phyloP scores from a whole-genome alignment of 2,888 invertebrate species.

The Marasmarcha lunaedactyla region DNA sequence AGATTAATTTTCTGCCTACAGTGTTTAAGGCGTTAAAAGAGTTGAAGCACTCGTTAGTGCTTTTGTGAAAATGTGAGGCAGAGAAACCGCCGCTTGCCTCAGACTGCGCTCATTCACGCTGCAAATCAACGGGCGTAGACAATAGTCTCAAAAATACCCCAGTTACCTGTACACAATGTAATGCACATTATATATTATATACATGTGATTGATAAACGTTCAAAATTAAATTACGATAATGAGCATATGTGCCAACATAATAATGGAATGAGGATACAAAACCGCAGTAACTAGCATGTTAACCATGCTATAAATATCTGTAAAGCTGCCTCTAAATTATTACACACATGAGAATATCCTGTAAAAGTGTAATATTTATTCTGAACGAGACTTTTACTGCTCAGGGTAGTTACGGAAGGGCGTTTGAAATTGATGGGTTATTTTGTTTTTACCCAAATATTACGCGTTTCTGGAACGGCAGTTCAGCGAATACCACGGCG shows the following conservation, averaged over 20 bases:
- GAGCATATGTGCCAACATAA: not conserved
- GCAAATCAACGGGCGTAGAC: too few species aligned
- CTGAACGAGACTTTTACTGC: conserved; percentile 19
- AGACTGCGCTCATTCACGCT: conserved; percentile 1
- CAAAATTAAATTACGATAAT: not conserved
- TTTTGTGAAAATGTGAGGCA: conserved; percentile 36
- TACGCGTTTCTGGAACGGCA: not conserved
- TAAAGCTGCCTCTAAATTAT: conserved; percentile 42
- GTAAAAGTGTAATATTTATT: conserved; percentile 28
- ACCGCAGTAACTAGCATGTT: conserved; percentile 21
- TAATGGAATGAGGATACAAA: not conserved
- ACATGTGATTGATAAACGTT: too few species aligned
- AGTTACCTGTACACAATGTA: too few species aligned
- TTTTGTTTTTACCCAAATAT: conserved; percentile 2
- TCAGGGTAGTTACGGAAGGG: conserved; percentile 2
- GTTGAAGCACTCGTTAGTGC: conserved; percentile 42
- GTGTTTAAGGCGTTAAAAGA: conserved; percentile 11
- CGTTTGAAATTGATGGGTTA: conserved; percentile 4
- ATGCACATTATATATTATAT: too few species aligned
- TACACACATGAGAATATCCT: conserved; percentile 37
- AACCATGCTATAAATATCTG: conserved; percentile 48
- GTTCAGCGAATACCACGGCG: not conserved
- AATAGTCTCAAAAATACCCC: too few species aligned
- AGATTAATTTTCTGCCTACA: too few species aligned
- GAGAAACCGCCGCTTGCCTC: conserved; percentile 1